phyloP scores from a whole-genome alignment of 2,113 vertebrate genomes.

The Progne subis region DNA sequence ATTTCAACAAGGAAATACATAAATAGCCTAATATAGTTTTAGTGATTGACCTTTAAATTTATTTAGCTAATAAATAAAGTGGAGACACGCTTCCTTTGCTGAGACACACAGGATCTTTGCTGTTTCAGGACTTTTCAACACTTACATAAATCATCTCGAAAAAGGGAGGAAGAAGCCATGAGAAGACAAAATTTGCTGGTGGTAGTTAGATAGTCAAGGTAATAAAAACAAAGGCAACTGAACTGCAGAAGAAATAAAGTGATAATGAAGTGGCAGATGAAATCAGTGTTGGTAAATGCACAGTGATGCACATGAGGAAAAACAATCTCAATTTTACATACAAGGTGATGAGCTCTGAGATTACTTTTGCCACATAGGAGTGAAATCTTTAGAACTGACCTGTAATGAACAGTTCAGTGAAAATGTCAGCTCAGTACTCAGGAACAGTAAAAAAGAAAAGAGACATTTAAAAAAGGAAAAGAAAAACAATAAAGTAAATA shows the following conservation, averaged over 20 bases:
- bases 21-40: neutral
- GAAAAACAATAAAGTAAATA: neutral
- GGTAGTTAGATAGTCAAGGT: neutral
- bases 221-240: constrained; percentile 9
- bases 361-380: neutral
- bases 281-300: neutral
- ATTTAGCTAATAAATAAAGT: neutral
- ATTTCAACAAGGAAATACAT: neutral
- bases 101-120: neutral
- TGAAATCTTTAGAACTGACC: neutral
- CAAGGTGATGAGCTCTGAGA: constrained; percentile 6
- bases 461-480: neutral
- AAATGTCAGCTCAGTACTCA: constrained; percentile 6
- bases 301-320: neutral
- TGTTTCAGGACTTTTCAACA: neutral
- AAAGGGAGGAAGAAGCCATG: neutral
- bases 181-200: neutral
- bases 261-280: constrained; percentile 26
- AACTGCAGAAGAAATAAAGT: constrained; percentile 13
- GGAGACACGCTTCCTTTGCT: neutral
- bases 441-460: neutral
- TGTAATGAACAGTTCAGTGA: constrained; percentile 13
- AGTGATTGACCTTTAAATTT: neutral
- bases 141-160: neutral
- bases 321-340: neutral